Evolutionary conservation across 1,140 invertebrate species (phyloP).

Genomic region (Alviniconcha marisindica): DNA sequence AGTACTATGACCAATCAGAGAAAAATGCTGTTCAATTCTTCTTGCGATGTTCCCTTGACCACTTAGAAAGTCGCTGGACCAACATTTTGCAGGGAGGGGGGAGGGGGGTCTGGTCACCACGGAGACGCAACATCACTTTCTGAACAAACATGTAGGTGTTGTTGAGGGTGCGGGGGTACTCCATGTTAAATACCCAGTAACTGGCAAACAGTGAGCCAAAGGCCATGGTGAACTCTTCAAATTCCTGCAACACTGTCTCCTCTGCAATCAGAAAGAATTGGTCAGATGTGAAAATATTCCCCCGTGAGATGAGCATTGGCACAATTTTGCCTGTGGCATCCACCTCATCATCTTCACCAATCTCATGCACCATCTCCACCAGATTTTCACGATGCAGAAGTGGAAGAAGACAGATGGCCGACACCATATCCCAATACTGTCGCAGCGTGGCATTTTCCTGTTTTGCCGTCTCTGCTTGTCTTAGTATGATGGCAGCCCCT

Average conservation of each 20-base stretch:
- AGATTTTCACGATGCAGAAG: slow-evolving; percentile 69
- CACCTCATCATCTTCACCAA: slow-evolving; percentile 68
- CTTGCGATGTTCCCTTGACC: slow-evolving; percentile 34
- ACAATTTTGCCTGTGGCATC: slow-evolving; percentile 70
- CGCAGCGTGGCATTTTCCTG: slow-evolving; percentile 66
- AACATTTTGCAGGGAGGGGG: slow-evolving; percentile 65
- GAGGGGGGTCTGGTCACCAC: slow-evolving; percentile 60
- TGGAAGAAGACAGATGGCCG: slow-evolving; percentile 68
- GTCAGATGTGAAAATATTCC: slow-evolving; percentile 69
- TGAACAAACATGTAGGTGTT: slow-evolving; percentile 73
- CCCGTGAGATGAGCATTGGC: slow-evolving; percentile 68
- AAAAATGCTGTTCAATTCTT: slow-evolving; percentile 41
- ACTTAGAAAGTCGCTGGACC: slow-evolving; percentile 57
- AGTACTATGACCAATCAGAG: no score
- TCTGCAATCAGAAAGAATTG: slow-evolving; percentile 72
- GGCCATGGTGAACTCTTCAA: slow-evolving; percentile 73
- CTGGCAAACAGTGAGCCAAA: slow-evolving; percentile 69
- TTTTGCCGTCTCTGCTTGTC: slow-evolving; percentile 64
- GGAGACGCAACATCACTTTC: slow-evolving; percentile 64
- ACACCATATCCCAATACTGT: slow-evolving; percentile 74
- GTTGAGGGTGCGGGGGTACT: slow-evolving; percentile 67
- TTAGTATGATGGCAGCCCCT: slow-evolving; percentile 62
- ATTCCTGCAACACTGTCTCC: slow-evolving; percentile 71
- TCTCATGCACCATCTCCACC: slow-evolving; percentile 70
- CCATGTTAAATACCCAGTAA: slow-evolving; percentile 74